A percentile compares a stretch with the other conserved stretches of the same genome.
phyloP scores from a whole-genome alignment of 2,113 vertebrate species.

The Proteles cristata region DNA sequence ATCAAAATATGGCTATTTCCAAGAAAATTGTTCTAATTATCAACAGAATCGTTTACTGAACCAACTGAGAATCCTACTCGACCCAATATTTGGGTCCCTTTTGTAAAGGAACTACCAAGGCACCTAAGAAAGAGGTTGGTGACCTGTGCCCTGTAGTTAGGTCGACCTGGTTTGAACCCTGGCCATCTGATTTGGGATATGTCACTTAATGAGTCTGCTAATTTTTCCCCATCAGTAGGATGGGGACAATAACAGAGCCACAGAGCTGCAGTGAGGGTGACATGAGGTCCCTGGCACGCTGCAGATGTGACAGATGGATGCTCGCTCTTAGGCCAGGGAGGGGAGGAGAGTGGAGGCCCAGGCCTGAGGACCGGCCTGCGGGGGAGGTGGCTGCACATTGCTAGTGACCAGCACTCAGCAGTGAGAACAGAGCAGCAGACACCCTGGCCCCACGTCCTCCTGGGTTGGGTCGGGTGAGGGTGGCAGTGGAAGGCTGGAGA shows the following conservation, averaged over 20 bases:
- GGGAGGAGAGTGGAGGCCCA: neutral
- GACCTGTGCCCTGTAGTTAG: neutral
- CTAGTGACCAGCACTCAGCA: neutral
- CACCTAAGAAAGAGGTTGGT: neutral
- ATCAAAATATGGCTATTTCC: neutral
- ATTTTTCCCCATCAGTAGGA: neutral
- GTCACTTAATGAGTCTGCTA: neutral
- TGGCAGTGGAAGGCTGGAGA: neutral
- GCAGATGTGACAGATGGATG: neutral
- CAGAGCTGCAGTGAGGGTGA: neutral
- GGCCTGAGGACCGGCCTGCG: accelerated
- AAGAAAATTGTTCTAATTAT: neutral
- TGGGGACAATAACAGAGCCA: neutral
- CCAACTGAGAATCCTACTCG: neutral
- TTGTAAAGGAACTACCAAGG: neutral
- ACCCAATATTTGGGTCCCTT: neutral
- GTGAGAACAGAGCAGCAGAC: neutral
- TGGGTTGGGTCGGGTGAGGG: accelerated
- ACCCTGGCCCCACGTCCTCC: accelerated
- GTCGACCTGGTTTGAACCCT: neutral
- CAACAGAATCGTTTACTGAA: neutral
- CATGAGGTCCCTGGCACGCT: accelerated
- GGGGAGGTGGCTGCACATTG: neutral
- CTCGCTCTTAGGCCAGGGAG: neutral
- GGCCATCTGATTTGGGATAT: neutral